phyloP scores from a whole-genome alignment of 2,888 invertebrate species.

The Eilema griseolum region DNA sequence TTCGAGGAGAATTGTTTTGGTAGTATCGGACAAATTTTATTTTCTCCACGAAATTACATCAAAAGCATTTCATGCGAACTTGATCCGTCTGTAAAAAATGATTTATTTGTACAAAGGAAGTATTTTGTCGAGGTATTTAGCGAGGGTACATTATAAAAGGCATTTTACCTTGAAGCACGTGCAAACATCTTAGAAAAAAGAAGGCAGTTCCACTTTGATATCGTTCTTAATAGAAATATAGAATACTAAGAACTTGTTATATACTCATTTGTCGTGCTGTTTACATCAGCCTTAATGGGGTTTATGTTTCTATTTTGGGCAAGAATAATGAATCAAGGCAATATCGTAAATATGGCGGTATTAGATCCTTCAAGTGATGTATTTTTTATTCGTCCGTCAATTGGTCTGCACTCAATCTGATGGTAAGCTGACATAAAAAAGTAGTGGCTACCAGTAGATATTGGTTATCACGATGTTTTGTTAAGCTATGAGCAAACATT shows the following conservation, averaged over 20 bases:
- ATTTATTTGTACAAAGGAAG: conserved; percentile 17
- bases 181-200: not conserved
- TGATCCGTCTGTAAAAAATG: conserved; percentile 20
- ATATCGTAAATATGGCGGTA: too few species aligned
- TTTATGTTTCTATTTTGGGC: not conserved
- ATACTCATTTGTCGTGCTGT: not conserved
- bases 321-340: too few species aligned
- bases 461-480: too few species aligned
- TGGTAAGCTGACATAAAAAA: too few species aligned
- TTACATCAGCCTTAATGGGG: not conserved
- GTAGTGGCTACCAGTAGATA: too few species aligned
- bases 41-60: conserved; percentile 33
- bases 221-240: conserved; percentile 4
- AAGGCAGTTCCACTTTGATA: not conserved
- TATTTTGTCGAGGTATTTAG: conserved; percentile 16
- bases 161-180: conserved; percentile 3
- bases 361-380: too few species aligned
- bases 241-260: not conserved
- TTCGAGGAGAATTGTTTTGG: conserved; percentile 32
- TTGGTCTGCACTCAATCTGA: too few species aligned
- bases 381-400: too few species aligned
- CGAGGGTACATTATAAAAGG: not conserved
- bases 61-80: conserved; percentile 27
- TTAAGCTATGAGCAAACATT: too few species aligned
- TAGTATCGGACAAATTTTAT: conserved; percentile 30